A percentile compares a stretch with the other conserved stretches of the same genome.
phyloP scores from a whole-genome alignment of 1,140 invertebrate species.

The Dreissena polymorpha region DNA sequence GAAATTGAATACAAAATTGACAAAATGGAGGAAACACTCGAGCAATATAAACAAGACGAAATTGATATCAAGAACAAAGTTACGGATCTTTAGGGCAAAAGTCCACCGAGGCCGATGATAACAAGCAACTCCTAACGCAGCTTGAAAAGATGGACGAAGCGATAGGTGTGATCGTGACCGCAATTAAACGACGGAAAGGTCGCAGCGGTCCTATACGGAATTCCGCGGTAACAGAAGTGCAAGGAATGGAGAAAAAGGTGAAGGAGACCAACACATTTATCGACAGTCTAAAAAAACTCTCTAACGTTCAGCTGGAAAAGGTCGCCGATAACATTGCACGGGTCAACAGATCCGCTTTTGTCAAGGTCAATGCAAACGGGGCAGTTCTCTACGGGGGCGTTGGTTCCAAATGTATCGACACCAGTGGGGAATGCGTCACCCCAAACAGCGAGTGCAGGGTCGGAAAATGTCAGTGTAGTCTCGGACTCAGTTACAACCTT shows the following conservation, averaged over 20 bases:
- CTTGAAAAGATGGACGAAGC: too few relatives aligned
- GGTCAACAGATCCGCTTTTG: slow-evolving; percentile 26
- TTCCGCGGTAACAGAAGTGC: slow-evolving; percentile 4
- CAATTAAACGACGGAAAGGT: too few relatives aligned
- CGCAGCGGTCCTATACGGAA: too few relatives aligned
- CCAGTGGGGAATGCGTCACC: slow-evolving; percentile 13
- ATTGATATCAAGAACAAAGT: too few relatives aligned
- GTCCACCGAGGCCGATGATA: too few relatives aligned
- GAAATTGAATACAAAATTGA: too few relatives aligned
- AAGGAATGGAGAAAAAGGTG: slow-evolving; percentile 30
- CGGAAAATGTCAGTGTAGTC: slow-evolving; percentile 22
- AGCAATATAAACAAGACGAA: too few relatives aligned
- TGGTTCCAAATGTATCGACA: slow-evolving; percentile 4
- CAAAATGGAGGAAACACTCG: too few relatives aligned
- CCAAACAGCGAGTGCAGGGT: slow-evolving; percentile 31
- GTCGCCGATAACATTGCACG: slow-evolving; percentile 11
- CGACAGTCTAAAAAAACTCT: slow-evolving; percentile 3
- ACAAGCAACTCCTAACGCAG: too few relatives aligned
- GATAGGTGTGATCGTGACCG: too few relatives aligned
- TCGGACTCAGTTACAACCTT: slow-evolving; percentile 29
- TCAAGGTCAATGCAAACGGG: slow-evolving; percentile 27
- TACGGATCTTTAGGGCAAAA: too few relatives aligned
- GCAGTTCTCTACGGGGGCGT: slow-evolving; percentile 15
- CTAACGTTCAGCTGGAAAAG: background rate
- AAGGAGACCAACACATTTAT: background rate